A percentile compares a stretch with the other conserved stretches of the same genome.
phyloP scores from a whole-genome alignment of 1,140 invertebrate species.

The Acromyrmex heyeri region DNA sequence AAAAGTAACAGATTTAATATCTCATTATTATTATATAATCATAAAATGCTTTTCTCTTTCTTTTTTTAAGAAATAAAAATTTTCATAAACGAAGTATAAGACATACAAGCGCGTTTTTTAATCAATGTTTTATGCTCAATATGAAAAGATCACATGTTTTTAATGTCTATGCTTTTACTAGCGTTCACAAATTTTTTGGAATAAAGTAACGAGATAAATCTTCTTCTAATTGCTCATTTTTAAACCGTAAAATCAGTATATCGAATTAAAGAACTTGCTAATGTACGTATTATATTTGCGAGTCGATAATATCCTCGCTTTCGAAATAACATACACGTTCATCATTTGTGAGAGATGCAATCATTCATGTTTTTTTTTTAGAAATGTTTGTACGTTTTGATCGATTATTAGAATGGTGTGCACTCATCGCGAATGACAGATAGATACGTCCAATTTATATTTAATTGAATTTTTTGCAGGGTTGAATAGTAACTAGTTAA shows the following conservation, averaged over 20 bases:
- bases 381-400: not conserved
- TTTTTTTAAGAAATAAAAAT: not conserved
- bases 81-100: not conserved
- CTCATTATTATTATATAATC: not conserved
- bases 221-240: not conserved
- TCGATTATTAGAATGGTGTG: slow-evolving; percentile 28
- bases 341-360: not conserved
- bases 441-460: not conserved
- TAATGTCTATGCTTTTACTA: not conserved
- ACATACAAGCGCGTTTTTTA: not conserved
- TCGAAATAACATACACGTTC: slow-evolving; percentile 30
- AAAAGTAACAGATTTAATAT: slow-evolving; percentile 19
- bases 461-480: slow-evolving; percentile 16
- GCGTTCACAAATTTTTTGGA: not conserved
- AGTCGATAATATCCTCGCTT: not conserved
- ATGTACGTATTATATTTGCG: not conserved
- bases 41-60: not conserved
- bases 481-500: no score
- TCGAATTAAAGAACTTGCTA: not conserved
- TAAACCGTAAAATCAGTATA: not conserved
- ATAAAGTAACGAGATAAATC: not conserved
- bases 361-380: slow-evolving; percentile 31
- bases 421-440: slow-evolving; percentile 17
- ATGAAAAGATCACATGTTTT: not conserved
- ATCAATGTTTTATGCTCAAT: slow-evolving; percentile 4